Evolutionary conservation across 2,888 invertebrate species (phyloP).

Genomic region (Nebria salina): DNA sequence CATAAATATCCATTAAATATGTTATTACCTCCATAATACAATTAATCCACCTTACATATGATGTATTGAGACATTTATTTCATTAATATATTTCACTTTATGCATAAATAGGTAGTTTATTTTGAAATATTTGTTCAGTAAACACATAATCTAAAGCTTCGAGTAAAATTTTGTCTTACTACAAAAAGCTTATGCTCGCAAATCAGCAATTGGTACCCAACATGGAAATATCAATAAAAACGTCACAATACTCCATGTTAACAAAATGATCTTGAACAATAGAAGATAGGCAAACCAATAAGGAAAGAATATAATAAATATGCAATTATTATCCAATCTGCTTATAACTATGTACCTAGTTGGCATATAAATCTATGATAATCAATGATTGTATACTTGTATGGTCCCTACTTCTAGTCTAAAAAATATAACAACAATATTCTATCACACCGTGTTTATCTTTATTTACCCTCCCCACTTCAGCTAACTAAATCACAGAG

Average conservation of each 20-base stretch:
- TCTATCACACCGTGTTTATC: background rate
- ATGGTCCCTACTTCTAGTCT: background rate
- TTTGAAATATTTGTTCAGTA: background rate
- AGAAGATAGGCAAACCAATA: background rate
- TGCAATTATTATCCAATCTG: too few species aligned
- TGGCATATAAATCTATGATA: constrained; percentile 9
- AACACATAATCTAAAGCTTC: too few species aligned
- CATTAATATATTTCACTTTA: background rate
- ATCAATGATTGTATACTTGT: background rate
- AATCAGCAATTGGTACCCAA: too few species aligned
- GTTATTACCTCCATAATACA: constrained; percentile 62
- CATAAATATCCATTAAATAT: constrained; percentile 68
- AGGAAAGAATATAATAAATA: background rate
- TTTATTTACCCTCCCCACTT: background rate
- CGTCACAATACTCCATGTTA: background rate
- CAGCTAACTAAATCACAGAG: background rate
- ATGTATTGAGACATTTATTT: background rate
- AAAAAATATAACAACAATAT: background rate
- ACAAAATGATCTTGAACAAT: background rate
- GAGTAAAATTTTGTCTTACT: too few species aligned
- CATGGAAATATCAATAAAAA: too few species aligned
- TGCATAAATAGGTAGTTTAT: background rate
- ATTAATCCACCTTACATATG: background rate
- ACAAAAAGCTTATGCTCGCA: too few species aligned
- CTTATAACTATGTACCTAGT: background rate